Percentiles rank a stretch among this genome's conserved stretches.
These are phyloP conservation scores for Ptycholaimellus sp. DNA, from an alignment of 2,888 invertebrate species.

Conservation along the genomic window DNA sequence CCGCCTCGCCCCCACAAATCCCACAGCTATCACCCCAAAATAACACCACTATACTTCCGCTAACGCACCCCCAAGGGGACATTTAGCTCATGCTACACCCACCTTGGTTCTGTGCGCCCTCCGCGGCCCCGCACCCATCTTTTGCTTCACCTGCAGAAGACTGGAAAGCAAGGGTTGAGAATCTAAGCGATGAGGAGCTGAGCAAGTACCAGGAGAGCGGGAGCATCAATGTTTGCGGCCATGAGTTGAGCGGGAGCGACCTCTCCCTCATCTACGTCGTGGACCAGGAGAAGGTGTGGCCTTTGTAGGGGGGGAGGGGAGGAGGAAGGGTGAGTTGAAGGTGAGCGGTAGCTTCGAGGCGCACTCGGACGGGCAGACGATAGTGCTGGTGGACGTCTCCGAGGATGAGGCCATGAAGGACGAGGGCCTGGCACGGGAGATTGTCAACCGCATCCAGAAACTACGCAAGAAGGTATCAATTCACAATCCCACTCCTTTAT, in stretches of 20 bases:
- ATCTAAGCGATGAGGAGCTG: slow-evolving; percentile 50
- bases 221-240: slow-evolving; percentile 46
- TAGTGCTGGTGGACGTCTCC: slow-evolving; percentile 64
- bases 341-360: slow-evolving; percentile 44
- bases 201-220: slow-evolving; percentile 47
- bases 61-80: too few relatives aligned
- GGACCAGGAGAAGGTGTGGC: too few relatives aligned
- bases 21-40: too few relatives aligned
- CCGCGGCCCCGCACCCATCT: too few relatives aligned
- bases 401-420: slow-evolving; percentile 69
- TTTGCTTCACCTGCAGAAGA: too few relatives aligned
- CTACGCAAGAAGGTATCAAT: slow-evolving; percentile 69
- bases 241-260: slow-evolving; percentile 36
- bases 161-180: too few relatives aligned
- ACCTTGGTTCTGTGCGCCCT: too few relatives aligned
- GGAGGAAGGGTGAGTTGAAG: slow-evolving; percentile 10
- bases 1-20: too few relatives aligned
- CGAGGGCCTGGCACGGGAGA: slow-evolving; percentile 78
- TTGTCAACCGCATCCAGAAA: slow-evolving; percentile 83
- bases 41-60: too few relatives aligned
- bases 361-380: slow-evolving; percentile 47
- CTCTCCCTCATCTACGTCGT: slow-evolving; percentile 46
- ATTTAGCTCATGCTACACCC: too few relatives aligned
- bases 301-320: slow-evolving; percentile 8
- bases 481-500: slow-evolving; percentile 1